Percentiles rank a stretch among this genome's conserved stretches.
phyloP scores from a whole-genome alignment of 2,113 vertebrate genomes.

The Dipodomys stephensi region DNA sequence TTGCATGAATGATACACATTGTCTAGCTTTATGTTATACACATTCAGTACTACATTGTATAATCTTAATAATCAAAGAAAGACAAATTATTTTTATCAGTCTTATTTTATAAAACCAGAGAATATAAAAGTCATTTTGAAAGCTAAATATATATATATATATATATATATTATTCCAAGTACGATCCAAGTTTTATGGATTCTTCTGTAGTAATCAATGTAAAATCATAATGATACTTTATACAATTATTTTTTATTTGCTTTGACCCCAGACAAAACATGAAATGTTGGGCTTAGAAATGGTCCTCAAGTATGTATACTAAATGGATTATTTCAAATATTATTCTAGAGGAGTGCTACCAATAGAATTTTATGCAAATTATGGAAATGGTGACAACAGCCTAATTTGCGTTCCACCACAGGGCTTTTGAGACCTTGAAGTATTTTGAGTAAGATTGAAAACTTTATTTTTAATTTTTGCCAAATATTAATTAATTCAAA shows the following conservation, averaged over 20 bases:
- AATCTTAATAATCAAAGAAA: background rate
- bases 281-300: background rate
- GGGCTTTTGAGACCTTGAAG: background rate
- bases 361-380: background rate
- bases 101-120: background rate
- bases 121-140: too few species aligned
- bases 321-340: background rate
- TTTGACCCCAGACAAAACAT: background rate
- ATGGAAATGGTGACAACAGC: background rate
- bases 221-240: too few species aligned
- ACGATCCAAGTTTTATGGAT: too few species aligned
- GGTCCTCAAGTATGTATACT: background rate
- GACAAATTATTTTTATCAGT: background rate
- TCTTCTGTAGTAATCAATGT: too few species aligned
- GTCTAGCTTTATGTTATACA: background rate
- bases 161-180: too few species aligned
- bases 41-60: background rate
- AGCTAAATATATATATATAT: too few species aligned
- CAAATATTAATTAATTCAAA: background rate
- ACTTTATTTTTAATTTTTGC: background rate
- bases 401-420: too few species aligned
- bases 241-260: background rate
- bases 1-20: background rate
- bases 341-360: background rate
- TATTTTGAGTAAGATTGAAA: background rate